Base-by-base conservation (phyloP, 2,797 vertebrate genomes). In the Sebastes dallii region DNA sequence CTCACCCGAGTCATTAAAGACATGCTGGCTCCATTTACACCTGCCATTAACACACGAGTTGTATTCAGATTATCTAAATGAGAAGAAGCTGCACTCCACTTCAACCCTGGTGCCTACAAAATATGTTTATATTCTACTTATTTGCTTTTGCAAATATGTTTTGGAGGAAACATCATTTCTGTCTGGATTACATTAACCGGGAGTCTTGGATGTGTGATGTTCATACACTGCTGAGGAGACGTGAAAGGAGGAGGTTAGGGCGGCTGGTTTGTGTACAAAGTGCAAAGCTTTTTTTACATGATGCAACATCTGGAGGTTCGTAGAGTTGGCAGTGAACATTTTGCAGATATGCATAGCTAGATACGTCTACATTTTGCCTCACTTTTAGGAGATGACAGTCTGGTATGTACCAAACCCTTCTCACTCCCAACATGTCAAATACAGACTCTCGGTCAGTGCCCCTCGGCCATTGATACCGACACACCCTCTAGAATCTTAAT, bases 1-100 rank as follows among this genome's bases (percentile, higher is more conserved):
- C 72, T 70, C 29, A 50, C 13, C 69, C 29, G 11, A 5, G 72
- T 73, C 66, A 75, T 88, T 80, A 66, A 76, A 84, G 12, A 61
- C 78, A 62, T 4, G 20, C 29, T 4, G 66, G 42, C 62, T 87
- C 52, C 80, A 34, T 54, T 29, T 46, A 46, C 42, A 46, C 42
- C 42, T 46, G 42, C 42, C 42, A 46, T 46, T 46, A 46, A 46
- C 42, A 46, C 6, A 9, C 3, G 6, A 18, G 16, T 18, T 64
- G 34, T 13, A 9, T 50, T 70, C 27, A 52, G n/a, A 46, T 67
- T 32, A 72, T 72, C 50, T 20, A 50, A 18, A 75, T 70, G 60
- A 81, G 52, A 68, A 13, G 39, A 24, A 66, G 76, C 36, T 62
- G 25, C 18, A 72, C 59, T 66, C 5, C 10, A 2, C 24, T 70